These are phyloP conservation scores for Platerodrilus igneus DNA, from an alignment of 2,888 invertebrate species.

Conservation along the genomic window DNA sequence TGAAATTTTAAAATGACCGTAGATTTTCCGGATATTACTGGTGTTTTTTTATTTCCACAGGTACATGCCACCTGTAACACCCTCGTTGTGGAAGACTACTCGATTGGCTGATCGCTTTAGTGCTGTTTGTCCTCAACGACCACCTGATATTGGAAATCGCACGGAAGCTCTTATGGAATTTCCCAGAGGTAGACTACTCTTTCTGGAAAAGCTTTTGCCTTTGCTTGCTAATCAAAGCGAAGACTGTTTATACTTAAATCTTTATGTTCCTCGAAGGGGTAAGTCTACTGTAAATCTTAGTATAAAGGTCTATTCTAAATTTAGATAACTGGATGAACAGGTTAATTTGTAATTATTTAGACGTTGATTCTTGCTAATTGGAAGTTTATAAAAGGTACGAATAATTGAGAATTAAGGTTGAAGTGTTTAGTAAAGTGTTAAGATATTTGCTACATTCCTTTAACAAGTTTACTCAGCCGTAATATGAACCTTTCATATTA, in stretches of 20 bases:
- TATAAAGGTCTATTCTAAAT: too few relatives aligned
- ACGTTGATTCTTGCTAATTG: too few relatives aligned
- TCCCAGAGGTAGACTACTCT: slow-evolving; percentile 78
- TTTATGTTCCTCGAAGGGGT: slow-evolving; percentile 85
- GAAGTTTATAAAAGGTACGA: too few relatives aligned
- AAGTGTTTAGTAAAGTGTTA: too few relatives aligned
- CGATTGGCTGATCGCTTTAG: slow-evolving; percentile 76
- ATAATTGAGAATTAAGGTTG: too few relatives aligned
- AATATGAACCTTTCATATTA: too few relatives aligned
- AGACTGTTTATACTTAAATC: slow-evolving; percentile 95
- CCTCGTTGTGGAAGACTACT: slow-evolving; percentile 80
- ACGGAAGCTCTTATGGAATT: slow-evolving; percentile 65
- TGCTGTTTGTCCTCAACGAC: slow-evolving; percentile 84
- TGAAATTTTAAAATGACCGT: slow-evolving; percentile 32
- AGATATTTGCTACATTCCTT: too few relatives aligned
- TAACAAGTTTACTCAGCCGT: too few relatives aligned
- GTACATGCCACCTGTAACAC: slow-evolving; percentile 93
- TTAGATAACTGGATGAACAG: too few relatives aligned
- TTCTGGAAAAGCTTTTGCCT: slow-evolving; percentile 78
- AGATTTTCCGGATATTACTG: slow-evolving; percentile 2
- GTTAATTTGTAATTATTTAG: too few relatives aligned
- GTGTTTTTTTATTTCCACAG: slow-evolving; percentile 44
- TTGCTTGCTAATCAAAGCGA: slow-evolving; percentile 90
- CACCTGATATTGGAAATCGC: slow-evolving; percentile 57
- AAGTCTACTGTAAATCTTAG: too few relatives aligned